Evolutionary conservation across 2,888 invertebrate species (phyloP).

Genomic region (Tineola bisselliella): DNA sequence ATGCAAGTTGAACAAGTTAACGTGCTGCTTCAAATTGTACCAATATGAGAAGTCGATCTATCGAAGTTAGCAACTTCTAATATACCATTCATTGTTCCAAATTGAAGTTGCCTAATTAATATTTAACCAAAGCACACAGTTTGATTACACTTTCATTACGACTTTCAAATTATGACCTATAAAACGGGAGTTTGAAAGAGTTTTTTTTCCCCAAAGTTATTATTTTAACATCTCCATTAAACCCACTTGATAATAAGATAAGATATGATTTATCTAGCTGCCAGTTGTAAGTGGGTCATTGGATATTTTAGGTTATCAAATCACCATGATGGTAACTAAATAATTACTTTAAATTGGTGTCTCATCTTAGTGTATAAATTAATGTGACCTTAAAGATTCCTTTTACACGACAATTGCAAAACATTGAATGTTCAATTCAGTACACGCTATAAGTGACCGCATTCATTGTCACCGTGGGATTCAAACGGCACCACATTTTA

Average conservation of each 20-base stretch:
- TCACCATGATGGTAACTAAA: neutral
- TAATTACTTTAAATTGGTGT: neutral
- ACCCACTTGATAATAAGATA: conserved; percentile 2
- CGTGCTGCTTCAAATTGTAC: conserved; percentile 2
- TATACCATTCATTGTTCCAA: neutral
- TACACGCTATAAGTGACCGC: neutral
- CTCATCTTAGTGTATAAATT: neutral
- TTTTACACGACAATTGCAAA: neutral
- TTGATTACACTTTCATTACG: conserved; percentile 5
- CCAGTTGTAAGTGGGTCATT: neutral
- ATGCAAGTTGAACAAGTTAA: conserved; percentile 11
- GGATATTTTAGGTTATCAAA: neutral
- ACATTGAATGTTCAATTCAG: neutral
- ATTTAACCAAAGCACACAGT: neutral
- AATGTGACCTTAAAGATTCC: neutral
- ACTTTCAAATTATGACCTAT: conserved; percentile 4
- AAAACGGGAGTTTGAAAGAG: neutral
- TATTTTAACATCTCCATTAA: neutral
- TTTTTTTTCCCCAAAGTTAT: neutral
- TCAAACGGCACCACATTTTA: neutral
- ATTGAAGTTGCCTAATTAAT: conserved; percentile 3
- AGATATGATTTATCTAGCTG: conserved; percentile 1
- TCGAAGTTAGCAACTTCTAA: conserved; percentile 7
- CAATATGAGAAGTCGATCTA: conserved; percentile 6
- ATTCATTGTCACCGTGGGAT: neutral